A percentile compares a stretch with the other conserved stretches of the same genome.
Conservation (phyloP, 2,888 invertebrate genomes). For the Cataglyphis albicans region DNA sequence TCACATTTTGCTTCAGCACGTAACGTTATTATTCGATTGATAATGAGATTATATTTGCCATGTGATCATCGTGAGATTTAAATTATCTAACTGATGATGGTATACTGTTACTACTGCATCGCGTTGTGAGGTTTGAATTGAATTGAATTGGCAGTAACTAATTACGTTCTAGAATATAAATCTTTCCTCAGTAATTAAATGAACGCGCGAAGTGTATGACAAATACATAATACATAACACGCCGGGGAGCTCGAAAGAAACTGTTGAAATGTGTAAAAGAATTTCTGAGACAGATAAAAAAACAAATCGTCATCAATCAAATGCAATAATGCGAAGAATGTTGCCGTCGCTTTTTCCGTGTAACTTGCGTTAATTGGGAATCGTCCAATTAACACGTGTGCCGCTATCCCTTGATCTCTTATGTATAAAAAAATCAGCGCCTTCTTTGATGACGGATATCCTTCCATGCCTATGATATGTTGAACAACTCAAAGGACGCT, state of each 20-base stretch:
- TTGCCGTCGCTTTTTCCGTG: conserved; percentile 10
- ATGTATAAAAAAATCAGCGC: neutral
- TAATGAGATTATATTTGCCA: neutral
- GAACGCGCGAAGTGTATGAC: neutral
- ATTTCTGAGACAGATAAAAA: neutral
- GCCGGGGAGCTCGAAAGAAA: neutral
- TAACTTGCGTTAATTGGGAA: conserved; percentile 19
- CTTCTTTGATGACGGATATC: conserved; percentile 25
- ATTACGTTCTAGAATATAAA: conserved; percentile 34
- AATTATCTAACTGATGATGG: conserved; percentile 25
- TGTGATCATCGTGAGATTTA: conserved; percentile 32
- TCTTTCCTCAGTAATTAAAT: conserved; percentile 5
- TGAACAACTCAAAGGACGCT: conserved; percentile 25
- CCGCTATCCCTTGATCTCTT: conserved; percentile 29
- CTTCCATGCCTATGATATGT: conserved; percentile 35
- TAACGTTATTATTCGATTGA: conserved; percentile 16
- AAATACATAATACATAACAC: neutral
- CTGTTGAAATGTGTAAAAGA: neutral
- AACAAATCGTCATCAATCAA: neutral
- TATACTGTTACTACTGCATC: conserved; percentile 18
- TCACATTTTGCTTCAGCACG: neutral
- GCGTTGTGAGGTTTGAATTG: conserved; percentile 28
- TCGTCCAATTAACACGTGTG: conserved; percentile 8
- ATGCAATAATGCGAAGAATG: neutral
- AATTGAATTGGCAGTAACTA: conserved; percentile 35